A percentile compares a stretch with the other conserved stretches of the same genome.
phyloP scores from a whole-genome alignment of 1,140 invertebrate species.

The Calephelis virginiensis region DNA sequence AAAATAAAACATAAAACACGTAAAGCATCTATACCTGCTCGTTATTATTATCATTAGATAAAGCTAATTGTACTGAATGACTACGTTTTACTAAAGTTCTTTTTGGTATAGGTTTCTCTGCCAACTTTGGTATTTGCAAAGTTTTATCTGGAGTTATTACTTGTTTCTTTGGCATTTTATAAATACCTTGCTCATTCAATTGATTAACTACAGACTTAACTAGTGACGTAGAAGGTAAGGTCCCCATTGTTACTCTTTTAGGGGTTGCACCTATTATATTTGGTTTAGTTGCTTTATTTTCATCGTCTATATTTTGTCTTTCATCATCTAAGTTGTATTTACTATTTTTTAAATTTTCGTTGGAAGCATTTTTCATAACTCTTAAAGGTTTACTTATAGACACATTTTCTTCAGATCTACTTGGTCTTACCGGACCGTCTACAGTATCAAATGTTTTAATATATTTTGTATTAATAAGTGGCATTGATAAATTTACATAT shows the following conservation, averaged over 20 bases:
- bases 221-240: constrained; percentile 60
- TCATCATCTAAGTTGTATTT: constrained; percentile 36
- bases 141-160: constrained; percentile 60
- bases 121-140: constrained; percentile 70
- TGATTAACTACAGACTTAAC: constrained; percentile 65
- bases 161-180: constrained; percentile 57
- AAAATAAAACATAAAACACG: constrained; percentile 47
- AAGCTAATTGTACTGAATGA: constrained; percentile 62
- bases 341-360: constrained; percentile 18
- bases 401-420: constrained; percentile 63
- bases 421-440: constrained; percentile 58
- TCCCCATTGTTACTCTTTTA: constrained; percentile 50
- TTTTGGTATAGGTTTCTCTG: constrained; percentile 70
- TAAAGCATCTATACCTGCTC: constrained; percentile 69
- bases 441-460: constrained; percentile 50
- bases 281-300: constrained; percentile 49
- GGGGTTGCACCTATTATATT: constrained; percentile 70
- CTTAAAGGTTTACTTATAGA: constrained; percentile 37
- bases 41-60: constrained; percentile 50
- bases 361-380: constrained; percentile 24
- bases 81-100: constrained; percentile 60
- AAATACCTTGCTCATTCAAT: constrained; percentile 60
- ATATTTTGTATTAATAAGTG: constrained; percentile 57
- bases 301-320: constrained; percentile 32
- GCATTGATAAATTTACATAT: constrained; percentile 71